Percentiles rank a stretch among this genome's conserved stretches.
These are phyloP conservation scores for Drosophila sechellia DNA, from an alignment of 1,140 invertebrate species.

Conservation along the genomic window DNA sequence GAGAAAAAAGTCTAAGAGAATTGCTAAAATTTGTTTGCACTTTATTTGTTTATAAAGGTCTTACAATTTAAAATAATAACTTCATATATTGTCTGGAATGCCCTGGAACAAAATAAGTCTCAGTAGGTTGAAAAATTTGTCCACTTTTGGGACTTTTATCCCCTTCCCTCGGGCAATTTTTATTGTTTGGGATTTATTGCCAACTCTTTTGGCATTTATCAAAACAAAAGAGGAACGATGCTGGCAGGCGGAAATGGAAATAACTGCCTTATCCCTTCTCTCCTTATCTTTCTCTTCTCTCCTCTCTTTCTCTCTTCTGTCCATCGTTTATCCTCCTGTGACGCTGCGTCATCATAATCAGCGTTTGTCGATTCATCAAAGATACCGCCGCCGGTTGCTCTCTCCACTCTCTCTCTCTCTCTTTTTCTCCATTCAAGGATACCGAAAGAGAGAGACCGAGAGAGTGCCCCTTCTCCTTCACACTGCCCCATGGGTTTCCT, in stretches of 20 bases:
- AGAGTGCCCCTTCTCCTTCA: constrained; percentile 3
- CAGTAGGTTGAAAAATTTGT: neutral
- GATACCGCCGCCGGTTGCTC: constrained; percentile 44
- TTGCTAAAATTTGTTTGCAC: no score
- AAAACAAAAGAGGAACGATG: constrained; percentile 32
- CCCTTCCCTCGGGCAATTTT: constrained; percentile 5
- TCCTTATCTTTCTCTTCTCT: neutral
- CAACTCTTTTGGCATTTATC: constrained; percentile 34
- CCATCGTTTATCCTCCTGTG: constrained; percentile 12
- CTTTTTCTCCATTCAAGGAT: constrained; percentile 64
- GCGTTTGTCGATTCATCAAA: constrained; percentile 45
- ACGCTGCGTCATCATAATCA: constrained; percentile 44
- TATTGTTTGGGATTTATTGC: constrained; percentile 38
- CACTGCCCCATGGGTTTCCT: constrained; percentile 5
- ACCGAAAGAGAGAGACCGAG: constrained; percentile 46
- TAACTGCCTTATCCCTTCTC: constrained; percentile 2
- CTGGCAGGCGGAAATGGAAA: constrained; percentile 21
- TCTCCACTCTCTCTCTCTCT: constrained; percentile 7
- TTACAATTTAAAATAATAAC: no score
- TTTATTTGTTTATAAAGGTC: no score
- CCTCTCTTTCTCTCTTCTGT: neutral
- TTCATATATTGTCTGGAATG: neutral
- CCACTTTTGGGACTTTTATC: constrained; percentile 8
- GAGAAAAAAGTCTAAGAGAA: no score
- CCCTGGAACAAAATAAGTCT: neutral